Evolutionary conservation across 2,113 vertebrate species (phyloP), one percentile per base, ranked within the genome.

Genomic region (Thermophis baileyi): DNA sequence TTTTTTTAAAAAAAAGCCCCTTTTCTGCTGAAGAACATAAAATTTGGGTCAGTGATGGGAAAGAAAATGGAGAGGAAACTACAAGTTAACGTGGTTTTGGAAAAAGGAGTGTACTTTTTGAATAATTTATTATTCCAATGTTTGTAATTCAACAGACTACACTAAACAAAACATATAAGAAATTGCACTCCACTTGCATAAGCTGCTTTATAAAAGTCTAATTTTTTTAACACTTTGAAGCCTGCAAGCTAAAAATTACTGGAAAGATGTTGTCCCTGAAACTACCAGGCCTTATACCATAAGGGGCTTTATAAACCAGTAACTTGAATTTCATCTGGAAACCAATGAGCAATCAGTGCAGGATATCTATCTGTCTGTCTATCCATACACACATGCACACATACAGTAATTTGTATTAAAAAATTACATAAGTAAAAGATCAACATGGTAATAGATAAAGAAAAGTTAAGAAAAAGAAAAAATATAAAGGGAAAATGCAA

Each of bases 131-230:
- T 96, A 95, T 94, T 94, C 0, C 0, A 89, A 90, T 96, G 97
- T 97, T 97, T 98, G 98, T 97, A 97, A 96, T 94, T 94, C 96
- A 0, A 0, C 50, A 44, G 92, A 94, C 2, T 94, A 90, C 94
- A 91, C 91, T 92, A 95, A 97, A 96, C 97, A 22, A 81, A 22
- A 81, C 95, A 95, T 95, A 93, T 94, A 96, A 97, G 91, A 97
- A 98, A 98, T 97, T 97, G 96, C 94, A 93, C 89, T 44, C 92
- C 47, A 22, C 94, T 97, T 97, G 95, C 96, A 97, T 98, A 98
- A 87, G 89, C 96, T 94, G 74, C 92, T 91, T 97, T 89, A 90
- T 92, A 92, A 87, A 93, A n/a, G 94, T 96, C 93, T 91, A 94
- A 93, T 90, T 14, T 93, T 96, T 69, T 91, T 90, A 93, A 91